Conservation (phyloP, 2,888 invertebrate genomes). For the Nineta flava region DNA sequence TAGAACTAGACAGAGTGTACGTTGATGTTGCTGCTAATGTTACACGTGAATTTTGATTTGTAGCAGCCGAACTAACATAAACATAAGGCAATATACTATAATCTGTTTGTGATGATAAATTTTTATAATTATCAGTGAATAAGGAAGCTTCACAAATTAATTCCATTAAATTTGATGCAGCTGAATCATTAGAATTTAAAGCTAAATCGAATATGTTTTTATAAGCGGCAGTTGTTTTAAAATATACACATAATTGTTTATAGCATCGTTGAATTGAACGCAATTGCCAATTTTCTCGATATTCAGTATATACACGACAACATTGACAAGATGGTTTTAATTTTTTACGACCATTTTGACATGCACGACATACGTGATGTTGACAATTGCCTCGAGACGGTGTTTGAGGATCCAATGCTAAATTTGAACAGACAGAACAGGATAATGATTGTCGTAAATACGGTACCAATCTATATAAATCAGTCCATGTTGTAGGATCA, state of each 20-base stretch:
- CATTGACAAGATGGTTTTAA: constrained; percentile 70
- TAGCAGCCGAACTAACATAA: constrained; percentile 45
- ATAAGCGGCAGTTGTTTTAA: constrained; percentile 58
- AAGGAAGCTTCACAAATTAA: constrained; percentile 67
- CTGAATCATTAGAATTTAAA: constrained; percentile 32
- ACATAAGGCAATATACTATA: constrained; percentile 61
- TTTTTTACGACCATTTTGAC: constrained; percentile 71
- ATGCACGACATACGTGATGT: constrained; percentile 76
- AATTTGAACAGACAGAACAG: constrained; percentile 76
- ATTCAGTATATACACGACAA: constrained; percentile 72
- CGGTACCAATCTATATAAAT: constrained; percentile 68
- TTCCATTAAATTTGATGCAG: constrained; percentile 47
- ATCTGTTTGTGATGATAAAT: constrained; percentile 53
- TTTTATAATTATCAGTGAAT: constrained; percentile 60
- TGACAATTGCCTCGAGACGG: constrained; percentile 66
- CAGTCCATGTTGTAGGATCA: constrained; percentile 59
- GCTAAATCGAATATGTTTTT: constrained; percentile 33
- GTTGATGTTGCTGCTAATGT: not conserved
- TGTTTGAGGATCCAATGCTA: constrained; percentile 67
- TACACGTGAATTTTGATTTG: constrained; percentile 24
- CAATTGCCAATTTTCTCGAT: constrained; percentile 67
- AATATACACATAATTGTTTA: constrained; percentile 72
- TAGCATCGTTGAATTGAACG: constrained; percentile 74
- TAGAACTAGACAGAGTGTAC: not conserved
- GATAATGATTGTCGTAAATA: constrained; percentile 74